Evolutionary conservation across 2,113 vertebrate genomes (phyloP).

Genomic region (Muntiacus reevesi): DNA sequence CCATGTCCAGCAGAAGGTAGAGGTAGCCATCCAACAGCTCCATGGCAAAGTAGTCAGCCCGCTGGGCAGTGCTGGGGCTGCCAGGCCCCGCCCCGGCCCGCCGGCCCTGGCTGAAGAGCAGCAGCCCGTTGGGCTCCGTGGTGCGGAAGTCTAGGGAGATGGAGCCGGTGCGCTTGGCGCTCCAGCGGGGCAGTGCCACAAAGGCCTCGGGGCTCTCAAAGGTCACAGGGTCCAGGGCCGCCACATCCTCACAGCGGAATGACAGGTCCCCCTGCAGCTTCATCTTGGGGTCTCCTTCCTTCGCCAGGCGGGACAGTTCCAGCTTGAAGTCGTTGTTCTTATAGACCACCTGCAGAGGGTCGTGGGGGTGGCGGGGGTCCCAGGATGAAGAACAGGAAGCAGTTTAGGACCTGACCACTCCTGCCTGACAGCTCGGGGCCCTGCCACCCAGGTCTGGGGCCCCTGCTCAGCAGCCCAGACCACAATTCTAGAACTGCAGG

Average conservation of each 20-base stretch:
- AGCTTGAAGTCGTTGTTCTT: constrained; percentile 97
- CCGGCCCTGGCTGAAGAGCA: constrained; percentile 91
- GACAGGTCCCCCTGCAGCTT: constrained; percentile 91
- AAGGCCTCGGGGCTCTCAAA: constrained; percentile 88
- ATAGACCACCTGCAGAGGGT: constrained; percentile 88
- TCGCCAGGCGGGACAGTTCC: constrained; percentile 92
- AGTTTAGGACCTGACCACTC: neutral
- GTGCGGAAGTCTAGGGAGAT: constrained; percentile 95
- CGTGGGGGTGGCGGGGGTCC: rapidly evolving
- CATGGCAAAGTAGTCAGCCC: constrained; percentile 91
- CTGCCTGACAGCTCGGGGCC: neutral
- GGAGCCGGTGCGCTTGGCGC: constrained; percentile 89
- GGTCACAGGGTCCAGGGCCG: constrained; percentile 92
- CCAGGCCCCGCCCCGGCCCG: constrained; percentile 80
- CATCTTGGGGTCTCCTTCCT: constrained; percentile 90
- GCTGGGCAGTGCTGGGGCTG: constrained; percentile 78
- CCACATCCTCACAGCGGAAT: constrained; percentile 92
- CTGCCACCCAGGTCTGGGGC: neutral
- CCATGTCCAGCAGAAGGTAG: constrained; percentile 94
- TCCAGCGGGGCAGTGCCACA: constrained; percentile 89
- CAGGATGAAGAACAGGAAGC: neutral
- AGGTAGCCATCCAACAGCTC: constrained; percentile 93
- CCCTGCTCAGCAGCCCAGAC: neutral
- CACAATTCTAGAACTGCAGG: neutral
- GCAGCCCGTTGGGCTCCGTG: constrained; percentile 89